Base-by-base conservation (phyloP, 2,888 invertebrate species). In the Tyria jacobaeae region DNA sequence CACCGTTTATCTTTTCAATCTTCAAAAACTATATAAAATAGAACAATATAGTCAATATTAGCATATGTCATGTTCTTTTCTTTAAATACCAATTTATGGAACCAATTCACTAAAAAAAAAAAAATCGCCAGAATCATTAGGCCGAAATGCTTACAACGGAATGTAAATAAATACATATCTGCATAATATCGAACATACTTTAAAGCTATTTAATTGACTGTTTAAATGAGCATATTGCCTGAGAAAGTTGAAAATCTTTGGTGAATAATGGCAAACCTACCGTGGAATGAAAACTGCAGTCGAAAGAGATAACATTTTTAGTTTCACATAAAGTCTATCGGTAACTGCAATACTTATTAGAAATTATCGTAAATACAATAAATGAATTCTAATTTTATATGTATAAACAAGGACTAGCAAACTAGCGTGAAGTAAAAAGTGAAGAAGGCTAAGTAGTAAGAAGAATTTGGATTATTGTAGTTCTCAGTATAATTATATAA, bases 141-240 rank as follows among this genome's bases (percentile, higher is more conserved):
- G 76, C 78, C 77, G 62, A 64, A 34, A 60, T 59, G 54, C 57
- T 50, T 58, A 50, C 44, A 44, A 49, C 48, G 72, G 76, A 71
- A 78, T 82, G 76, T 73, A 62, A 68, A 63, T 47, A 68, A 67
- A 69, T 66, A 57, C 65, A 64, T 49, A 52, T 55, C 34, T 37
- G 39, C 21, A 47, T 62, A 50, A 68, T 67, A 73, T 72, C 75
- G 73, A 73, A 71, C 56, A 66, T 60, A 70, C 60, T 57, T 84
- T 84, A 83, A 84, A 84, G 85, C 82, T n/a, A 75, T 75, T 70
- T 83, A 82, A 84, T 82, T 85, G 84, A 84, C 83, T 76, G 70
- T 70, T 72, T 15, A 64, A 73, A 62, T 56, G 57, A 73, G 66
- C 49, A 49, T 64, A 64, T 52, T 68, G 54, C 49, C 62, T 60